Base-by-base conservation (phyloP, 2,888 invertebrate species). In the Poecilobothrus nobilitatus region DNA sequence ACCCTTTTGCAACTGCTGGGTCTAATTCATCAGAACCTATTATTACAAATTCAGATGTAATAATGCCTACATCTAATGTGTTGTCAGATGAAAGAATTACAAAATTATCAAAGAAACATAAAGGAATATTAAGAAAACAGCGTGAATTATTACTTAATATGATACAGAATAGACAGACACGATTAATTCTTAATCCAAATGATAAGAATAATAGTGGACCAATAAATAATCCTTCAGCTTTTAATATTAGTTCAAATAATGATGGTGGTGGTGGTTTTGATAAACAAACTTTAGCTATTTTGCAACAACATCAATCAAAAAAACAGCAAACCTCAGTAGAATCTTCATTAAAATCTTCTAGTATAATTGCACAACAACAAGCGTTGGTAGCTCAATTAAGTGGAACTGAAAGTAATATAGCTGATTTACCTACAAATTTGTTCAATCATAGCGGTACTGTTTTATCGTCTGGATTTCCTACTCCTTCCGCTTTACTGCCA, bases 41-140 rank as follows among this genome's bases (percentile, higher is more conserved):
- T 20, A 22, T 33, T 3, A 2, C 22, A 12, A 72, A 73, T 44
- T 68, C 73, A 5, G 63, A 37, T 53, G 15, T 53, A 12, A 69
- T 72, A 15, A 67, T 70, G 63, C 67, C 69, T 15, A 61, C 69
- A 22, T 67, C 71, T 6, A 70, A 71, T 0, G 68, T 53, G 6
- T 53, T 53, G 15, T n/a, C 53, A 15, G 53, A 18, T 53, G 18
- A 6, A 18, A 53, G 53, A n/a, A 37, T 37, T 37, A 2, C n/a
- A 15, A 65, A 65, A 37, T 37, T 65, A 20, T 20, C 65, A 10
- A 65, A 65, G 10, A 65, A 65, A 65, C 65, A 65, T 34, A 65
- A 65, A 63, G 27, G 18, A 9, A 34, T n/a, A 37, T 37, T 65
- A 12, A 37, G 33, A 27, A 22, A 63, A 63, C 63, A 63, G 21